These are phyloP conservation scores for Griposia aprilina DNA, from an alignment of 2,888 invertebrate genomes.

Conservation along the genomic window DNA sequence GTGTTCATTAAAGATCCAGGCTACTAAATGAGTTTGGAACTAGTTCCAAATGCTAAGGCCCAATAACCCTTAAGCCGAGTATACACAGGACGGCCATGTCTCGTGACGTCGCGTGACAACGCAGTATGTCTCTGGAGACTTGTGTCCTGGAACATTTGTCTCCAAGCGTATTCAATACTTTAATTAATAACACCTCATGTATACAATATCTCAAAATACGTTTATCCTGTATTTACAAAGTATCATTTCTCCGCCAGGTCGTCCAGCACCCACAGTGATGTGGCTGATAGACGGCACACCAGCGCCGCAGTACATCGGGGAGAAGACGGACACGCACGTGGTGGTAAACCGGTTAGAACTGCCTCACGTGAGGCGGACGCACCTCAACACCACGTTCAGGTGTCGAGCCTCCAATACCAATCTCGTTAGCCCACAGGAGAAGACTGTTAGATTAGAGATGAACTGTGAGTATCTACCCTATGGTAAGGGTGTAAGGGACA, in stretches of 20 bases:
- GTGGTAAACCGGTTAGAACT: constrained; percentile 95
- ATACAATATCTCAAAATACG: too few species aligned
- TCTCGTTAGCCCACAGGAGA: constrained; percentile 95
- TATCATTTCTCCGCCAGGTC: constrained; percentile 89
- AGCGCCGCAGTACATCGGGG: constrained; percentile 93
- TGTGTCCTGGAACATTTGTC: too few species aligned
- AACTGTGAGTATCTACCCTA: constrained; percentile 92
- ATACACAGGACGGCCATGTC: too few species aligned
- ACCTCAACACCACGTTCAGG: constrained; percentile 96
- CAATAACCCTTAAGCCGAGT: too few species aligned
- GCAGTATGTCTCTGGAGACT: too few species aligned
- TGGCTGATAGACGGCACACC: constrained; percentile 95
- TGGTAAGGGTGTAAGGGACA: neutral
- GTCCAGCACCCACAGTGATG: constrained; percentile 95
- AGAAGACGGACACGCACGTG: constrained; percentile 93
- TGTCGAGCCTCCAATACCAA: constrained; percentile 97
- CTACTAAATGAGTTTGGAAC: neutral
- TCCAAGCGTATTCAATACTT: too few species aligned
- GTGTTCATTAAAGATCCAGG: neutral
- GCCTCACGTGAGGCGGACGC: constrained; percentile 93
- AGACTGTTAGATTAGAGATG: constrained; percentile 95
- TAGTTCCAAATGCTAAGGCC: neutral
- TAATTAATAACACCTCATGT: too few species aligned
- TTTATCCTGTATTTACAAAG: neutral
- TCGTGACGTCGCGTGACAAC: too few species aligned